phyloP scores from a whole-genome alignment of 2,797 vertebrate genomes.

The Capromys pilorides region DNA sequence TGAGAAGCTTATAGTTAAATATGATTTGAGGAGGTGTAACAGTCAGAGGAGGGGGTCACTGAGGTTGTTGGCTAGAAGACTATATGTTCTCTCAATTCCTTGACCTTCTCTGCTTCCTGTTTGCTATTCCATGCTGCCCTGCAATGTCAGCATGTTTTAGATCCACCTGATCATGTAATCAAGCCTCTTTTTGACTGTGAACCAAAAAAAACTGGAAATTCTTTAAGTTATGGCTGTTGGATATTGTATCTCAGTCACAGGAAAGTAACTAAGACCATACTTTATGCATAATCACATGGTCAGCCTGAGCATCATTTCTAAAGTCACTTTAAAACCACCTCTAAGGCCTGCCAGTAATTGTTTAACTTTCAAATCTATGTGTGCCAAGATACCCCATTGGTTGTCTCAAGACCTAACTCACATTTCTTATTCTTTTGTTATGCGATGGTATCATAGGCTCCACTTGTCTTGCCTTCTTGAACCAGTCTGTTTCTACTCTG shows the following conservation, averaged over 20 bases:
- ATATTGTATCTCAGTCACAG: neutral
- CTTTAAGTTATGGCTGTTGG: too few relatives aligned
- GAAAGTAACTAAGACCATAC: neutral
- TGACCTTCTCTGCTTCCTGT: neutral
- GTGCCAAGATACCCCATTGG: neutral
- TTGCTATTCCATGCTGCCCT: neutral
- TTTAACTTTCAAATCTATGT: neutral
- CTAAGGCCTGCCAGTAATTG: neutral
- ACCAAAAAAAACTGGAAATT: too few relatives aligned
- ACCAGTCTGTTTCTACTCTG: neutral
- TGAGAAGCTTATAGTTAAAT: too few relatives aligned
- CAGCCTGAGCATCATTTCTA: neutral
- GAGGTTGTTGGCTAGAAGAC: neutral
- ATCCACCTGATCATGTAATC: neutral
- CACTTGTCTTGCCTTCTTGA: neutral
- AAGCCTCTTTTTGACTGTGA: neutral
- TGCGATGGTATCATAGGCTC: neutral
- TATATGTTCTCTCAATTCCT: neutral
- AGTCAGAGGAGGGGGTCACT: neutral
- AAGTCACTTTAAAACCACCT: neutral
- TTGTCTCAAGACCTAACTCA: conserved; percentile 10
- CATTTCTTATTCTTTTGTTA: neutral
- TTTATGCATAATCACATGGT: neutral
- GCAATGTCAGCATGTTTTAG: neutral
- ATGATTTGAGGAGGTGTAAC: too few relatives aligned